Conservation (phyloP, 2,113 vertebrate species). For the Pollachius pollachius region DNA sequence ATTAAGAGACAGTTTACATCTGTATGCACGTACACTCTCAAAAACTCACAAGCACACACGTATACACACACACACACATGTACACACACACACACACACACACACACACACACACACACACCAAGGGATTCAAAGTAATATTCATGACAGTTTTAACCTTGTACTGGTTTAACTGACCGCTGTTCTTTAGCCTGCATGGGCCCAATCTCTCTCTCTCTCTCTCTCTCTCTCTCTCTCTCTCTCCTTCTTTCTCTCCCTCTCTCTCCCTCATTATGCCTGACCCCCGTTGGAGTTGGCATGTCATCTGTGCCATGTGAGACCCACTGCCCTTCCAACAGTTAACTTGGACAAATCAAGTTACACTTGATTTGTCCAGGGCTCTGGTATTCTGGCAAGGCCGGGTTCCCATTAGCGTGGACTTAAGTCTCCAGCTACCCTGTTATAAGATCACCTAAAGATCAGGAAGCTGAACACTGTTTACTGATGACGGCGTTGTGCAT, state of each 20-base stretch:
- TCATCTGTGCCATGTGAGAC: not conserved
- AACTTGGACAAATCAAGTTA: no score
- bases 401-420: no score
- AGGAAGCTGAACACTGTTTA: not conserved
- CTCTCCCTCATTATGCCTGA: not conserved
- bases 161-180: no score
- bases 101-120: no score
- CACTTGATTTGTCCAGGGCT: no score
- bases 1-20: not conserved
- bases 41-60: not conserved
- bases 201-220: no score
- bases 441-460: not conserved
- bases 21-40: not conserved
- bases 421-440: not conserved
- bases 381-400: no score
- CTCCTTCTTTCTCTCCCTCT: not conserved
- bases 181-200: no score
- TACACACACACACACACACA: not conserved
- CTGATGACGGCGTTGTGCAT: not conserved
- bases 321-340: no score
- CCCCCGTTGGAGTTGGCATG: not conserved
- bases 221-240: not conserved
- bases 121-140: no score
- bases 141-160: no score
- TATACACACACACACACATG: not conserved